A percentile compares a stretch with the other conserved stretches of the same genome.
phyloP scores from a whole-genome alignment of 2,797 vertebrate genomes.

The Poecile montanus region DNA sequence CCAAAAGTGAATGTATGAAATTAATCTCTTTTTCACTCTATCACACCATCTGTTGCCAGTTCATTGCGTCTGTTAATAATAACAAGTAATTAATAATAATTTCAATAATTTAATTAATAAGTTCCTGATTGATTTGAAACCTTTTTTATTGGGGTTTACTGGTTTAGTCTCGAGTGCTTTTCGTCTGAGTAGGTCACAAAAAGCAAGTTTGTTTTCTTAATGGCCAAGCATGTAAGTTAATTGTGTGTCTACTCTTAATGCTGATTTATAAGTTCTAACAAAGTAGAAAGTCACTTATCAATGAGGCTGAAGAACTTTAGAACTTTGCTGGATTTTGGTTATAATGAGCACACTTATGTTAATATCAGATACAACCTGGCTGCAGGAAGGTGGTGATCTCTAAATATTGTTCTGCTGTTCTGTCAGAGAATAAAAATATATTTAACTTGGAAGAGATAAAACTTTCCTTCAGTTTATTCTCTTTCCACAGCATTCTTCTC shows the following conservation, averaged over 20 bases:
- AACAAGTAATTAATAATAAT: slow-evolving; percentile 66
- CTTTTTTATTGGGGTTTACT: not conserved
- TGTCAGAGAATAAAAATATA: not conserved
- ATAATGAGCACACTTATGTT: not conserved
- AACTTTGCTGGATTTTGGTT: not conserved
- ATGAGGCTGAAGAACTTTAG: not conserved
- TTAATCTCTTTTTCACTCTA: slow-evolving; percentile 48
- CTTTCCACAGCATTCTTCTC: not conserved
- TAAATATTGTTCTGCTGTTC: not conserved
- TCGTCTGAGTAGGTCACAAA: not conserved
- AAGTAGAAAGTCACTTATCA: not conserved
- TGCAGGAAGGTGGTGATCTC: not conserved
- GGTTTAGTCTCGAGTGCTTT: not conserved
- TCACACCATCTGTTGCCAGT: slow-evolving; percentile 61
- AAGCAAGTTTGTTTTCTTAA: not conserved
- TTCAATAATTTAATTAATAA: slow-evolving; percentile 54
- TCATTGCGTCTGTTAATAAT: slow-evolving; percentile 39
- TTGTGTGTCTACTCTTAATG: not conserved
- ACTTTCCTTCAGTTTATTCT: not conserved
- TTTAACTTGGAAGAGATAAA: not conserved
- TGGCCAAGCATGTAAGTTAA: not conserved
- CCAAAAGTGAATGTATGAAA: slow-evolving; percentile 55
- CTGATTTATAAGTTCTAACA: not conserved
- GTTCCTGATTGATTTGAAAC: not conserved
- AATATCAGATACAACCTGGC: not conserved